Conservation (phyloP, 2,888 invertebrate species). For the Agrenia bidenticulata region DNA sequence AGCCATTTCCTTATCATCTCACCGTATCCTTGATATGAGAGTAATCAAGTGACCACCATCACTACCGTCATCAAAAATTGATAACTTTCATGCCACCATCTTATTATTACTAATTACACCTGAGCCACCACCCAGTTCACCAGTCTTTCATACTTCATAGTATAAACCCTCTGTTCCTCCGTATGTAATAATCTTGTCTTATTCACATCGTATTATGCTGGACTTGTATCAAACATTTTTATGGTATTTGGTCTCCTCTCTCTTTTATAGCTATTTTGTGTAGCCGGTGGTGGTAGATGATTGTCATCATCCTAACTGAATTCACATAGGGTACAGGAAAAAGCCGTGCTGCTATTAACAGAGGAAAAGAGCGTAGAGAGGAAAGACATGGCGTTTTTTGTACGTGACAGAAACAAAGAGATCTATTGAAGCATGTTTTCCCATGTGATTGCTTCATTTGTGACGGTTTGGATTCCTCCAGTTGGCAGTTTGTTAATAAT, state of each 20-base stretch:
- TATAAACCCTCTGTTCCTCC: too few relatives aligned
- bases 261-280: too few relatives aligned
- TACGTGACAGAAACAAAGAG: conserved; percentile 50
- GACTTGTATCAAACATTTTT: too few relatives aligned
- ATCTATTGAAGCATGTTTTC: conserved; percentile 33
- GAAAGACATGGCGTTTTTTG: conserved; percentile 16
- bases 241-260: too few relatives aligned
- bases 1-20: conserved; percentile 18
- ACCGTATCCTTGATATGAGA: too few relatives aligned
- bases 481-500: conserved; percentile 36
- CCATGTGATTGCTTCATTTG: conserved; percentile 45
- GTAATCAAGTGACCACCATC: too few relatives aligned
- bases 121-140: too few relatives aligned
- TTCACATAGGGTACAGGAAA: neutral
- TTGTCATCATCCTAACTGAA: neutral
- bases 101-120: conserved; percentile 10
- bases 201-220: too few relatives aligned
- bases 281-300: too few relatives aligned
- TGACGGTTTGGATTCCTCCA: conserved; percentile 40
- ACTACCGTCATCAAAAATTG: too few relatives aligned
- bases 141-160: too few relatives aligned
- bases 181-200: too few relatives aligned
- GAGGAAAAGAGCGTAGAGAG: conserved; percentile 9
- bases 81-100: neutral
- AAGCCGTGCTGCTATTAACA: neutral